These are phyloP conservation scores for Enteromius treurensis DNA, from an alignment of 2,797 vertebrate genomes.

Conservation along the genomic window DNA sequence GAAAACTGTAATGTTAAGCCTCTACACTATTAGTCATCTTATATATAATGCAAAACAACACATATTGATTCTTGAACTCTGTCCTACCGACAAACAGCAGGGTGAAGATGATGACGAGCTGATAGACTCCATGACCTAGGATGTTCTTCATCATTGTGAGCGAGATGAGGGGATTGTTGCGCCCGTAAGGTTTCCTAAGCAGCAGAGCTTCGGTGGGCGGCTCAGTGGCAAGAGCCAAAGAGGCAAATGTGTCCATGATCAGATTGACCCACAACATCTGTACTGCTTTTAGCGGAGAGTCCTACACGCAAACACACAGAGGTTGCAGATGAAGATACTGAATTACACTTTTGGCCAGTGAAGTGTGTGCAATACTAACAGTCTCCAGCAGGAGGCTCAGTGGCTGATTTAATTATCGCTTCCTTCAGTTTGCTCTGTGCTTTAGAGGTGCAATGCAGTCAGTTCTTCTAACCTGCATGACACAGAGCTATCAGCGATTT, in stretches of 20 bases:
- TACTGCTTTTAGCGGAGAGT: slow-evolving; percentile 89
- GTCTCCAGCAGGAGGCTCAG: slow-evolving; percentile 51
- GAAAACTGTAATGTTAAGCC: background rate
- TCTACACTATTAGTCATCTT: background rate
- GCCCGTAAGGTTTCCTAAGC: slow-evolving; percentile 88
- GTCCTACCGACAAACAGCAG: slow-evolving; percentile 86
- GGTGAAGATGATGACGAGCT: slow-evolving; percentile 91
- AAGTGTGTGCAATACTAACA: slow-evolving; percentile 20
- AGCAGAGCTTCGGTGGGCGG: slow-evolving; percentile 89
- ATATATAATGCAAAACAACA: slow-evolving; percentile 19
- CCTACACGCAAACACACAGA: slow-evolving; percentile 65
- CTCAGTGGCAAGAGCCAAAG: slow-evolving; percentile 90
- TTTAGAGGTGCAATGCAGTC: slow-evolving; percentile 58
- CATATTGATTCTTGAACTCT: background rate
- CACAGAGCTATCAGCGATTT: slow-evolving; percentile 33
- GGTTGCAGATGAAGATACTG: background rate
- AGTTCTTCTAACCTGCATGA: slow-evolving; percentile 50
- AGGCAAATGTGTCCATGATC: slow-evolving; percentile 95
- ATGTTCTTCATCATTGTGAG: slow-evolving; percentile 96
- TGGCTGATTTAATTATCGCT: slow-evolving; percentile 21
- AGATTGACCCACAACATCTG: slow-evolving; percentile 96
- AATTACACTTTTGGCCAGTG: background rate
- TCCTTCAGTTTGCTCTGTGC: slow-evolving; percentile 17
- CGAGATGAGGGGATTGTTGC: slow-evolving; percentile 91
- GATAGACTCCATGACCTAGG: slow-evolving; percentile 89